Evolutionary conservation across 1,140 invertebrate species (phyloP).

Genomic region (Drosophila melanica): DNA sequence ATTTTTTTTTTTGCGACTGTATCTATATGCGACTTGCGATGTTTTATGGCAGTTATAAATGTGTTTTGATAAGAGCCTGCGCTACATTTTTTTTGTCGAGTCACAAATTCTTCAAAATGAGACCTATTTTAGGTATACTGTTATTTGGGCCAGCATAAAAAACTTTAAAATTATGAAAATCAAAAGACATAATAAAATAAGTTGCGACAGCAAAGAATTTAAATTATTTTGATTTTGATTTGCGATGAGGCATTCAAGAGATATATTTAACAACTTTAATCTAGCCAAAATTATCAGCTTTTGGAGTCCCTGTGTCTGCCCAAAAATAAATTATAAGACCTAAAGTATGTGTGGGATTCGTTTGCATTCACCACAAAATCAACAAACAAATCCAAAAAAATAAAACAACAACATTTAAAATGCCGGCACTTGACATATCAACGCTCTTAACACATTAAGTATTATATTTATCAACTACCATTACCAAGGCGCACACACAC

Average conservation of each 20-base stretch:
- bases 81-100: too few relatives aligned
- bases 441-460: conserved; percentile 14
- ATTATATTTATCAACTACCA: conserved; percentile 54
- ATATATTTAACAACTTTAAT: not conserved
- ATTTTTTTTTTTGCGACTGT: conserved; percentile 19
- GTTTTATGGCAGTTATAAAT: conserved; percentile 49
- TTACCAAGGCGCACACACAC: conserved; percentile 45
- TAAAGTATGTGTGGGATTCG: not conserved
- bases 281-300: too few relatives aligned
- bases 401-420: conserved; percentile 19
- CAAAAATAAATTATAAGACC: conserved; percentile 5
- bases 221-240: not conserved
- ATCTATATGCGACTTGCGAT: conserved; percentile 33
- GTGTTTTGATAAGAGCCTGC: conserved; percentile 36
- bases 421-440: conserved; percentile 49
- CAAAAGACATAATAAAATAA: too few relatives aligned
- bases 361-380: conserved; percentile 27
- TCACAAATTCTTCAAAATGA: too few relatives aligned
- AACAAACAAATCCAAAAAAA: conserved; percentile 2
- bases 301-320: conserved; percentile 30
- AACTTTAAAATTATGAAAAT: too few relatives aligned
- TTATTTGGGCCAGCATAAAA: too few relatives aligned
- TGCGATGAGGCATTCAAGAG: not conserved
- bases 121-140: too few relatives aligned
- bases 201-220: not conserved